Evolutionary conservation across 37 sponge, comb jelly and placozoan species (phyloP), one percentile per base, ranked within the genome.

Genomic region (Chondrosia reniformis): DNA sequence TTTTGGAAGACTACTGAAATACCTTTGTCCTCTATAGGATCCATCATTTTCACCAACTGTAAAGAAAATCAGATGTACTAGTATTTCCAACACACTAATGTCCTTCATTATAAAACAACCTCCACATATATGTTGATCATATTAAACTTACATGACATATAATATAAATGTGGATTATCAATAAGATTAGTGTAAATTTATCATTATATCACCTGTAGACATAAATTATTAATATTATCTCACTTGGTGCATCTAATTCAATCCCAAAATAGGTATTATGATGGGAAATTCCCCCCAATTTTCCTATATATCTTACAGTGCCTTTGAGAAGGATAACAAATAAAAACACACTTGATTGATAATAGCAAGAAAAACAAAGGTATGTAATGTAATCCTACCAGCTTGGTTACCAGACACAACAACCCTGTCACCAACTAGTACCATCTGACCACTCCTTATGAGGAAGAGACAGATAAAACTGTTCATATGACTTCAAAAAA

Each of bases 391-490:
- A 49, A 13, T 0, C 45, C 44, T 21, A 77, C 87, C 89, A 30
- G 84, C 69, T 44, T 80, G 79, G 46, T 94, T 84, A 62, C 92
- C 92, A 45, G 82, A 88, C 33, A 94, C 55, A 27, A 94, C 78
- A 19, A 94, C 92, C 33, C 89, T 65, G 55, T 94, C 92, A 12
- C 92, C 89, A 32, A 88, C 40, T 22, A 94, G 67, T 5, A 94
- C 74, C 75, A 88, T 88, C 81, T 94, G 92, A 15, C 95, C 95
- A 71, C 91, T 86, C 74, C 91, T 91, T 41, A 39, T 85, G 24
- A 28, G 0, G 0, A 62, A 0, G 27, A 28, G 37, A 4, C 25
- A 2, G 7, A 27, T 17, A 39, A 62, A 64, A 42, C 10, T 31
- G 22, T 32, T 19, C 19, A 33, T 30, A 8, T 31, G 4, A 64